Conservation (phyloP, 30 jellyfish, hydroid and myxozoan genomes). For the Aurelia aurita complex sp. Pacific region DNA sequence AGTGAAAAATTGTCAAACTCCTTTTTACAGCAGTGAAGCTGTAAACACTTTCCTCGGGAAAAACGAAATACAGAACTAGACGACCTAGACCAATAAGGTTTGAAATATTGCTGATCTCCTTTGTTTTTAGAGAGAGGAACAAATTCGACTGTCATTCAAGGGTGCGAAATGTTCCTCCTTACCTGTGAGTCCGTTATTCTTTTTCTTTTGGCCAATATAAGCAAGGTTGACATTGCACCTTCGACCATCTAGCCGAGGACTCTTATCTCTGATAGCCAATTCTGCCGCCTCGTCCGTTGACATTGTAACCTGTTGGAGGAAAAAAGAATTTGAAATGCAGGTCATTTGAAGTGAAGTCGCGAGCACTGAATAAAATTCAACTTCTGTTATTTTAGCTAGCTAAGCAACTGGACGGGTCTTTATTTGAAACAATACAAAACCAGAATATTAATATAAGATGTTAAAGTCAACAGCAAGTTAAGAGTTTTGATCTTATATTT, state of each 20-base stretch:
- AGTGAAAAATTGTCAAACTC: too few species aligned
- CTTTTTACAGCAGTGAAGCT: too few species aligned
- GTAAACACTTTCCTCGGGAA: too few species aligned
- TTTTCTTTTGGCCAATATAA: slow-evolving; percentile 91
- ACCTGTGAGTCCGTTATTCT: slow-evolving; percentile 36
- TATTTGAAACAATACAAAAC: too few species aligned
- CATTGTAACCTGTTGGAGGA: slow-evolving; percentile 87
- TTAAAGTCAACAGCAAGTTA: too few species aligned
- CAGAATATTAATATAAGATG: too few species aligned
- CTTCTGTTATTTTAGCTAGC: too few species aligned
- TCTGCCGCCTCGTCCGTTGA: slow-evolving; percentile 75
- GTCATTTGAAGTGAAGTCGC: background rate
- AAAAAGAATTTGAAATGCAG: background rate
- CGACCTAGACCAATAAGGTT: background rate
- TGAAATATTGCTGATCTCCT: background rate
- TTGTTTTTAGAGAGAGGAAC: too few species aligned
- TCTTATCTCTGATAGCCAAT: slow-evolving; percentile 75
- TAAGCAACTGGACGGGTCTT: too few species aligned
- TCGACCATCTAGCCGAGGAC: slow-evolving; percentile 95
- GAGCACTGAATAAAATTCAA: background rate
- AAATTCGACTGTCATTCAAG: too few species aligned
- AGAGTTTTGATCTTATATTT: too few species aligned
- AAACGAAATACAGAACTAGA: too few species aligned
- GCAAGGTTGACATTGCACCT: slow-evolving; percentile 95
- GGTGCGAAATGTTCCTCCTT: background rate